Percentiles rank a stretch among this genome's conserved stretches.
Conservation (phyloP, 2,797 vertebrate species). For the Danio albolineatus region DNA sequence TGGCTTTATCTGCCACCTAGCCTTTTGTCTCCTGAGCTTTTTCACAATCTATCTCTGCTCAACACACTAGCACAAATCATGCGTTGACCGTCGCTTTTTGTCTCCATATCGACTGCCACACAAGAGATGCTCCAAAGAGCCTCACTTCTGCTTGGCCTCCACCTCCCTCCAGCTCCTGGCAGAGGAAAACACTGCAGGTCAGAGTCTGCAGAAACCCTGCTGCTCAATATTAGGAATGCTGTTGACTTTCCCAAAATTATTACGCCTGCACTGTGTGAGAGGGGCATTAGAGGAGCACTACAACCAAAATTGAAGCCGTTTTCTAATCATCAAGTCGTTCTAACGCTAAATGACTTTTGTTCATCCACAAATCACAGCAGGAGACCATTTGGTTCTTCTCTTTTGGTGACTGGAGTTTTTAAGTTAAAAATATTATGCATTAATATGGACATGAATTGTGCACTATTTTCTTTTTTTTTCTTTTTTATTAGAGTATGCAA, state of each 20-base stretch:
- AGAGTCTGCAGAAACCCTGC: constrained; percentile 10
- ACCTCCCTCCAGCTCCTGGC: constrained; percentile 22
- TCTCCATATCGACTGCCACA: constrained; percentile 66
- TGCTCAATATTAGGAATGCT: constrained; percentile 15
- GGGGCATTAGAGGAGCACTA: constrained; percentile 25
- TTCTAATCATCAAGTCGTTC: background rate
- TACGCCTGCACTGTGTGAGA: constrained; percentile 44
- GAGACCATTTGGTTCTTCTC: background rate
- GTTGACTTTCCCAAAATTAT: background rate
- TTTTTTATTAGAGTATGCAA: too few relatives aligned
- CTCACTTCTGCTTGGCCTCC: background rate
- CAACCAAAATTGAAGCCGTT: constrained; percentile 43
- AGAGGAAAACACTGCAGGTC: background rate
- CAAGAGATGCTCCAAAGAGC: constrained; percentile 56
- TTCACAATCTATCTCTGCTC: constrained; percentile 63
- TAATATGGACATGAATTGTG: background rate
- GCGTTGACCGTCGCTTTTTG: constrained; percentile 59
- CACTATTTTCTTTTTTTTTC: constrained; percentile 1
- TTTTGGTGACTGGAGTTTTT: constrained; percentile 5
- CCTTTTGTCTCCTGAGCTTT: constrained; percentile 59
- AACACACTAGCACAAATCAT: constrained; percentile 64
- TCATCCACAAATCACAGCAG: constrained; percentile 10
- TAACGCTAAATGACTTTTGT: background rate
- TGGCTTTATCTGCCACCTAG: constrained; percentile 55
- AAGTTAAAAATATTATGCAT: constrained; percentile 1